A percentile compares a stretch with the other conserved stretches of the same genome.
Evolutionary conservation across 2,888 invertebrate genomes (phyloP).

Genomic region (Hirtodrosophila confusa): DNA sequence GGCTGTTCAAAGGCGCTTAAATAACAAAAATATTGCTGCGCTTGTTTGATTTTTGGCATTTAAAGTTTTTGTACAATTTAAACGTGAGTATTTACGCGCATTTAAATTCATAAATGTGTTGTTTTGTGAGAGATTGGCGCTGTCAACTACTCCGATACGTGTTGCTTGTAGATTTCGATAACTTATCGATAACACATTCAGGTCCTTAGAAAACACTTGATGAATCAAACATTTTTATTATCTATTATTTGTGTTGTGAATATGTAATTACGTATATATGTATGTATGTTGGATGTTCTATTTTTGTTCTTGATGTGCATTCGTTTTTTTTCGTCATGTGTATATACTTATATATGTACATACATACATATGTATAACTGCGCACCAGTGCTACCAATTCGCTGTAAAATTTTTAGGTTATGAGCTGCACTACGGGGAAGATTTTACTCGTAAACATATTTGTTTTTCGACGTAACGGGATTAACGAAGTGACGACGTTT

Average conservation of each 20-base stretch:
- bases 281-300: neutral
- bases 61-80: slow-evolving; percentile 8
- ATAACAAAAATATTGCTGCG: neutral
- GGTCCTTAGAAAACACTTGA: slow-evolving; percentile 9
- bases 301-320: neutral
- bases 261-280: neutral
- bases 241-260: neutral
- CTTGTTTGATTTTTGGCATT: slow-evolving; percentile 16
- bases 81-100: slow-evolving; percentile 21
- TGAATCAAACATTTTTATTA: neutral
- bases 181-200: slow-evolving; percentile 8
- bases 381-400: slow-evolving; percentile 31
- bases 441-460: no score
- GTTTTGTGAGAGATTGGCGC: neutral
- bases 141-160: neutral
- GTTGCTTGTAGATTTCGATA: slow-evolving; percentile 22
- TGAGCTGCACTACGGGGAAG: no score
- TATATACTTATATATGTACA: no score
- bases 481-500: no score
- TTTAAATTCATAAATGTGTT: slow-evolving; percentile 1
- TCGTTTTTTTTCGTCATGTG: neutral
- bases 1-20: slow-evolving; percentile 26
- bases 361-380: slow-evolving; percentile 33
- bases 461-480: no score
- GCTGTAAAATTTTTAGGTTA: no score